Percentiles rank a stretch among this genome's conserved stretches.
phyloP scores from a whole-genome alignment of 2,888 invertebrate species.

The Hypena proboscidalis region DNA sequence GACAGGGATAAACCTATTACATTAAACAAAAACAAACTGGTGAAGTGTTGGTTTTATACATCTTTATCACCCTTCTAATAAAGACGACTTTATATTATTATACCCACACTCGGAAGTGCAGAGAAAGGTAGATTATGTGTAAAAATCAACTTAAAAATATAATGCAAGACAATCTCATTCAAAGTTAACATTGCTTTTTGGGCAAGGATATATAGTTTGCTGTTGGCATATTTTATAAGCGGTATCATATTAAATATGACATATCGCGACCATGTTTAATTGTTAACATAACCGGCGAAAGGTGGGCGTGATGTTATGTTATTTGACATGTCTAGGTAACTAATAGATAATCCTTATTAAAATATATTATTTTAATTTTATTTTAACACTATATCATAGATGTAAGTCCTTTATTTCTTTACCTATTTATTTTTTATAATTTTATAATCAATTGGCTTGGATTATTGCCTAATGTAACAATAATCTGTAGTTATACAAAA shows the following conservation, averaged over 20 bases:
- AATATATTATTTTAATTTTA: conserved; percentile 25
- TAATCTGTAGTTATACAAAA: background rate
- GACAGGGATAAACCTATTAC: too few species aligned
- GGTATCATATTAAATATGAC: conserved; percentile 39
- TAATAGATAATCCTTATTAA: conserved; percentile 12
- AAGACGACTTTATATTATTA: too few species aligned
- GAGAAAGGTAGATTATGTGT: too few species aligned
- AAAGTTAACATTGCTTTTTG: conserved; percentile 23
- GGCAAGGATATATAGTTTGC: conserved; percentile 25
- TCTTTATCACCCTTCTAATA: too few species aligned
- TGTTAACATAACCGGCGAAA: too few species aligned
- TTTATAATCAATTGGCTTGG: conserved; percentile 3
- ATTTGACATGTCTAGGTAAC: conserved; percentile 26
- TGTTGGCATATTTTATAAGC: conserved; percentile 28
- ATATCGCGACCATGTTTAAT: conserved; percentile 20
- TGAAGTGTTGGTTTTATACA: too few species aligned
- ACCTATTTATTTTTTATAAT: conserved; percentile 20
- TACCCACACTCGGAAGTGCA: too few species aligned
- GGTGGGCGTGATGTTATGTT: too few species aligned
- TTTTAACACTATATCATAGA: conserved; percentile 16
- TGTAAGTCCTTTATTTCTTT: conserved; percentile 19
- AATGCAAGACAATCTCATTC: background rate
- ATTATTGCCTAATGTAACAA: background rate
- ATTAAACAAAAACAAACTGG: too few species aligned
- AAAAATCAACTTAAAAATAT: background rate